Evolutionary conservation across 2,113 vertebrate genomes (phyloP).

Genomic region (Riparia riparia): DNA sequence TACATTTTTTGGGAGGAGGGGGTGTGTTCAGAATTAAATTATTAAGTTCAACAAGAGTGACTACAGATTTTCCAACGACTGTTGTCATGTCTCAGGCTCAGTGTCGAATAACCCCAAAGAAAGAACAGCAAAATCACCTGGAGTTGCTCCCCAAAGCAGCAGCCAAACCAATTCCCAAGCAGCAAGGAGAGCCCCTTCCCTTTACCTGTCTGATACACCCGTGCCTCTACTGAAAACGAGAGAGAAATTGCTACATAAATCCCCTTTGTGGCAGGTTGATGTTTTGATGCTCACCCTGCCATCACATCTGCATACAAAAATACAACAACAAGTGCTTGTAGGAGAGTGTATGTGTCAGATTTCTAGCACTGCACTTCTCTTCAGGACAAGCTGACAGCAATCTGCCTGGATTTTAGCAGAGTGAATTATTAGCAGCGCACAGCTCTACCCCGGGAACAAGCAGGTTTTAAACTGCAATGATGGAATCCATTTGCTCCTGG

Average conservation of each 20-base stretch:
- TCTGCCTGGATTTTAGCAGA: not conserved
- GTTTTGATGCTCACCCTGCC: constrained; percentile 51
- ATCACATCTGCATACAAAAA: constrained; percentile 47
- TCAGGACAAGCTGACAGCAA: constrained; percentile 24
- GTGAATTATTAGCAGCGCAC: not conserved
- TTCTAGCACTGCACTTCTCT: not conserved
- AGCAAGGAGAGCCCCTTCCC: not conserved
- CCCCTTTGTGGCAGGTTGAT: not conserved
- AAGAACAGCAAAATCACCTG: not conserved
- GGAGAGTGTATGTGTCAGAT: not conserved
- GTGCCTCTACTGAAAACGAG: constrained; percentile 28
- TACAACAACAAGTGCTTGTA: constrained; percentile 42
- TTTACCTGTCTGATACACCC: not conserved
- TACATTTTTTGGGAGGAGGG: too few relatives aligned
- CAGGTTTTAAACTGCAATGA: not conserved
- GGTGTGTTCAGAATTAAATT: not conserved
- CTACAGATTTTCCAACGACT: not conserved
- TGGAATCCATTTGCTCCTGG: not conserved
- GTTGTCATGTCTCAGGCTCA: not conserved
- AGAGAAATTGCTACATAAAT: constrained; percentile 30
- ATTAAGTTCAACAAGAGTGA: not conserved
- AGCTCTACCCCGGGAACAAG: not conserved
- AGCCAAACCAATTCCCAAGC: not conserved
- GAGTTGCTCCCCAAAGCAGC: not conserved
- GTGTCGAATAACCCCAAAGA: not conserved